These are phyloP conservation scores for Escarpia spicata DNA, from an alignment of 2,888 invertebrate genomes.

Conservation along the genomic window DNA sequence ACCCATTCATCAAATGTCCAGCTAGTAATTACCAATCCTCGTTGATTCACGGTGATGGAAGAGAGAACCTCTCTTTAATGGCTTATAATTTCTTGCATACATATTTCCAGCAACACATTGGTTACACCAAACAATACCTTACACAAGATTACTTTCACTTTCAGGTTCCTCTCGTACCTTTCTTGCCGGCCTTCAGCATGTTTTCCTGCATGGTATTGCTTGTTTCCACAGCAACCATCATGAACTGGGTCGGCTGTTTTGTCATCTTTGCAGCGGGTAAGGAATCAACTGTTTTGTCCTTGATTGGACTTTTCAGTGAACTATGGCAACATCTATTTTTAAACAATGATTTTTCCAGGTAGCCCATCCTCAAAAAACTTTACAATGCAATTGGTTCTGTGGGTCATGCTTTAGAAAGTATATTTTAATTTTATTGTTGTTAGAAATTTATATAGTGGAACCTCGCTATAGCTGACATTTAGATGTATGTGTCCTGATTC, in stretches of 20 bases:
- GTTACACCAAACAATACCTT: neutral
- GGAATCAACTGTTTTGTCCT: neutral
- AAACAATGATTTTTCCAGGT: neutral
- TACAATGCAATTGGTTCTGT: no score
- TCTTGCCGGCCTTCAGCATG: slow-evolving; percentile 27
- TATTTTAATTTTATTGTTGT: no score
- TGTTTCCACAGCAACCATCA: slow-evolving; percentile 21
- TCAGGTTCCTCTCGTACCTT: neutral
- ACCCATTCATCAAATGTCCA: no score
- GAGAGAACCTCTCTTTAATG: no score
- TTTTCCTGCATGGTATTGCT: slow-evolving; percentile 31
- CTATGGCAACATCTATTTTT: neutral
- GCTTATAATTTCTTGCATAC: neutral
- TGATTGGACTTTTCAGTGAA: neutral
- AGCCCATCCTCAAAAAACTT: no score
- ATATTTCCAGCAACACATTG: neutral
- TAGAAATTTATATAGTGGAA: no score
- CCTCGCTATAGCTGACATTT: no score
- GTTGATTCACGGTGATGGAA: no score
- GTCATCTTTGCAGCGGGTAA: neutral
- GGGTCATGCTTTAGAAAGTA: neutral
- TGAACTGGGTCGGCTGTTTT: slow-evolving; percentile 7
- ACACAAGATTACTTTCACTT: neutral
- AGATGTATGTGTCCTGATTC: no score
- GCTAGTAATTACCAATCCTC: no score